These are phyloP conservation scores for Caenorhabditis becei DNA, from an alignment of 2,888 invertebrate genomes.

Conservation along the genomic window DNA sequence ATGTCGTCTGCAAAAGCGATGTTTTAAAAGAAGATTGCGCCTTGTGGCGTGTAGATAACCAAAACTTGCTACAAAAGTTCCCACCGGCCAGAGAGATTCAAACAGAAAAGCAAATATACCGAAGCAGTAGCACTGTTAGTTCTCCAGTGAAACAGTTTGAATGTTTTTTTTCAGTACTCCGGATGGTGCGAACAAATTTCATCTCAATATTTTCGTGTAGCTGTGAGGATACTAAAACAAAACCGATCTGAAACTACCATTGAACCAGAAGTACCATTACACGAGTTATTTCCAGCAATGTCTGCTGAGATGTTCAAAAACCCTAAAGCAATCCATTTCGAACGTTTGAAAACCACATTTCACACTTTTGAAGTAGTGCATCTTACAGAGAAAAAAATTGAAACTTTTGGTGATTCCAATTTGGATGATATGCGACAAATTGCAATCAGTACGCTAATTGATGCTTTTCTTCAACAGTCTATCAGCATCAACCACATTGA, in stretches of 20 bases:
- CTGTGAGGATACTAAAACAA: conserved; percentile 68
- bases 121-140: conserved; percentile 73
- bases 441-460: background rate
- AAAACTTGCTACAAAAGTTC: conserved; percentile 81
- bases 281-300: conserved; percentile 77
- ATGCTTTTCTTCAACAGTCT: too few relatives aligned
- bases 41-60: conserved; percentile 81
- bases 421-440: background rate
- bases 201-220: conserved; percentile 73
- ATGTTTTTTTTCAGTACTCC: conserved; percentile 75
- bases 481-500: conserved; percentile 33
- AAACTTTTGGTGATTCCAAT: background rate
- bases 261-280: conserved; percentile 74
- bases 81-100: conserved; percentile 63
- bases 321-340: conserved; percentile 25
- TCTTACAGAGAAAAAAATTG: too few relatives aligned
- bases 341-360: conserved; percentile 36
- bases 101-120: conserved; percentile 63
- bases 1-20: conserved; percentile 79
- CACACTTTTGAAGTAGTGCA: conserved; percentile 11
- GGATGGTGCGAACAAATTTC: conserved; percentile 81
- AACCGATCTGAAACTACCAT: conserved; percentile 75
- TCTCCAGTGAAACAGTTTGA: background rate
- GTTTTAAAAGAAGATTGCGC: conserved; percentile 76
- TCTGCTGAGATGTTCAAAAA: conserved; percentile 55